Conservation (phyloP, 2,888 invertebrate species). For the Tetragnatha montana region DNA sequence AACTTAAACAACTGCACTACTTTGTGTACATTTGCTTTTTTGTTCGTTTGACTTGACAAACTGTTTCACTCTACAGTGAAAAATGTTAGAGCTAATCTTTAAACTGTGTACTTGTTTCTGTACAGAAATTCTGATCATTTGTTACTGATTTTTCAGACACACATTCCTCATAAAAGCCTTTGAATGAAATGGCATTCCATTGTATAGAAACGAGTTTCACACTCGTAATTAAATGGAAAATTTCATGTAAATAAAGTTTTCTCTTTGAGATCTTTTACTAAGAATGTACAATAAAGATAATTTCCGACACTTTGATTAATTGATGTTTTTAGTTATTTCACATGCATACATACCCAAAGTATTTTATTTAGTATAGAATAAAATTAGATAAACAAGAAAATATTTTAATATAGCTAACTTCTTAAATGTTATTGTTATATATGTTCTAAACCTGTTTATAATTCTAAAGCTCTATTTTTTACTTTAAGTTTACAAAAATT, state of each 20-base stretch:
- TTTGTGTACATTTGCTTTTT: slow-evolving; percentile 21
- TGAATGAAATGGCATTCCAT: slow-evolving; percentile 64
- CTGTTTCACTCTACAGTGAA: not conserved
- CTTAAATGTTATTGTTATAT: too few species aligned
- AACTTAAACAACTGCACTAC: slow-evolving; percentile 1
- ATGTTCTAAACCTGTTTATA: too few species aligned
- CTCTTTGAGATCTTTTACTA: slow-evolving; percentile 70
- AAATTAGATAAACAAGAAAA: too few species aligned
- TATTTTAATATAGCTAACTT: too few species aligned
- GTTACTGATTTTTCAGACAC: slow-evolving; percentile 51
- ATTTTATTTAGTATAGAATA: too few species aligned
- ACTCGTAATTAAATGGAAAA: slow-evolving; percentile 55
- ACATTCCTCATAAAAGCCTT: slow-evolving; percentile 63
- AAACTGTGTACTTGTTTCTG: slow-evolving; percentile 44
- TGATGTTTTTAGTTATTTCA: not conserved
- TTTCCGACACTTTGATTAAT: slow-evolving; percentile 68
- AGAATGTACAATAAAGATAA: slow-evolving; percentile 70
- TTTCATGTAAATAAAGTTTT: slow-evolving; percentile 69
- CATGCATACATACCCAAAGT: too few species aligned
- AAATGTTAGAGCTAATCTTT: slow-evolving; percentile 5
- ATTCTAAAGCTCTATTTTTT: too few species aligned
- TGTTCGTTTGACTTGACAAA: slow-evolving; percentile 3
- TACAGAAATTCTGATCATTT: slow-evolving; percentile 54
- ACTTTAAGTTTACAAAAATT: too few species aligned
- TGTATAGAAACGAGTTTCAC: slow-evolving; percentile 65